phyloP scores from a whole-genome alignment of 2,888 invertebrate genomes.

The Acrocyrtus sp. region DNA sequence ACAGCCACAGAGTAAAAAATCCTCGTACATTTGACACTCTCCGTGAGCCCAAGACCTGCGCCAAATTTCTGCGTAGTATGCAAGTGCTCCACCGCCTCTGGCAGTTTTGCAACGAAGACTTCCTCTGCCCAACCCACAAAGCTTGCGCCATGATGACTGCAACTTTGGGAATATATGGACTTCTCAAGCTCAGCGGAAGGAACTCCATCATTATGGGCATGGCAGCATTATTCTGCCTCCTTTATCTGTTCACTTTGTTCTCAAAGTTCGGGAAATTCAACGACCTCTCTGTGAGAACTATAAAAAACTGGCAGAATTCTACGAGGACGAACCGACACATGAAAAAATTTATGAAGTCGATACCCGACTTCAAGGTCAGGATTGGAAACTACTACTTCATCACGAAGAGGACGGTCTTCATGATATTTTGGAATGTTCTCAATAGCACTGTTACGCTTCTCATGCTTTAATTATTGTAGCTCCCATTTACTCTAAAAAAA shows the following conservation, averaged over 20 bases:
- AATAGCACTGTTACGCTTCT: conserved; percentile 35
- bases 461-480: too few relatives aligned
- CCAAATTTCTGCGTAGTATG: conserved; percentile 4
- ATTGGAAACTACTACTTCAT: conserved; percentile 22
- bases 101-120: conserved; percentile 21
- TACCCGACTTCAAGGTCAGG: conserved; percentile 9
- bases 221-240: conserved; percentile 3
- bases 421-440: conserved; percentile 22
- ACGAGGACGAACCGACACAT: not conserved
- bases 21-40: not conserved
- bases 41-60: not conserved
- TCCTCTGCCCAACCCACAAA: conserved; percentile 33
- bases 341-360: conserved; percentile 20
- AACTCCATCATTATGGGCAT: conserved; percentile 26
- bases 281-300: not conserved
- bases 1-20: conserved; percentile 11
- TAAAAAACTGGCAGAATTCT: conserved; percentile 19
- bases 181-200: conserved; percentile 21
- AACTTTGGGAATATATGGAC: conserved; percentile 21
- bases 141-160: not conserved
- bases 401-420: conserved; percentile 27
- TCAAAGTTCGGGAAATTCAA: conserved; percentile 34
- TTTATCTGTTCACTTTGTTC: conserved; percentile 23
- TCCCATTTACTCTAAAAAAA: too few relatives aligned
- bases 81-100: conserved; percentile 29